Evolutionary conservation across 1,140 invertebrate species (phyloP).

Genomic region (Caligus rogercresseyi): DNA sequence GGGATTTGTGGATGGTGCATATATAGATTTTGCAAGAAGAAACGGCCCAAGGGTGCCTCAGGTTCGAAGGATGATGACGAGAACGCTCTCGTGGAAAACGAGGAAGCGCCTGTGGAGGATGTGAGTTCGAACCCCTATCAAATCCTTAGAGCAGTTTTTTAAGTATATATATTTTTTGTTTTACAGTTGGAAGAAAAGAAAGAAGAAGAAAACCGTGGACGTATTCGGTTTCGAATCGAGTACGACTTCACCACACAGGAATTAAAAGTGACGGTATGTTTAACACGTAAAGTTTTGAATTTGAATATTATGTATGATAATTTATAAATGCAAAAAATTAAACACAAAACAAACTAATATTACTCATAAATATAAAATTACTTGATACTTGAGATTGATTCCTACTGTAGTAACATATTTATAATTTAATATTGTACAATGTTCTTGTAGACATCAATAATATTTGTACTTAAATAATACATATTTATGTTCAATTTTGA

Average conservation of each 20-base stretch:
- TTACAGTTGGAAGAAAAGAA: conserved; percentile 4
- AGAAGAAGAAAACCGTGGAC: conserved; percentile 7
- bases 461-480: too few relatives aligned
- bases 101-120: conserved; percentile 15
- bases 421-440: too few relatives aligned
- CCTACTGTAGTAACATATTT: too few relatives aligned
- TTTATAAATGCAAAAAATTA: too few relatives aligned
- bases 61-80: conserved; percentile 19
- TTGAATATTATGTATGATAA: too few relatives aligned
- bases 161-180: neutral
- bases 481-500: too few relatives aligned
- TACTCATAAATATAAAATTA: too few relatives aligned
- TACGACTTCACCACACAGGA: conserved; percentile 20
- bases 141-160: neutral
- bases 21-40: conserved; percentile 16
- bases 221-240: conserved; percentile 12
- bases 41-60: conserved; percentile 10
- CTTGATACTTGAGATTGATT: too few relatives aligned
- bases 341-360: too few relatives aligned
- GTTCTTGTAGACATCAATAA: too few relatives aligned
- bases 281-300: too few relatives aligned
- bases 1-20: conserved; percentile 11
- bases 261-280: conserved; percentile 19
- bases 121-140: neutral
- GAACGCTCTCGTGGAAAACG: conserved; percentile 16